These are phyloP conservation scores for Phallusia fumigata DNA, from an alignment of 23 tunicate genomes.

Conservation along the genomic window DNA sequence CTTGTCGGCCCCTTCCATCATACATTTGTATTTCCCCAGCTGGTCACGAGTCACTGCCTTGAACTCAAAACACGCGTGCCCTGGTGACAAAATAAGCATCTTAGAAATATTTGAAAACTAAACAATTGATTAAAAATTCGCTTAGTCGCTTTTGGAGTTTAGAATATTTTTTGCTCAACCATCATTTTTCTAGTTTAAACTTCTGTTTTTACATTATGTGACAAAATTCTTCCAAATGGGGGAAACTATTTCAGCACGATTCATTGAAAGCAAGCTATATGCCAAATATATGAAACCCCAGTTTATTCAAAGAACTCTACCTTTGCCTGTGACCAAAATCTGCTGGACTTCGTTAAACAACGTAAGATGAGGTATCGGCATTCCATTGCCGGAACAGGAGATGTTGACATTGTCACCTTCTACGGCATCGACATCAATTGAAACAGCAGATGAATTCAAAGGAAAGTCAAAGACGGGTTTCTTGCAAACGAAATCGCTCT, in stretches of 20 bases:
- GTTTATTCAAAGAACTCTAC: too few relatives aligned
- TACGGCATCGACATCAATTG: neutral
- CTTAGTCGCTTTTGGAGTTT: too few relatives aligned
- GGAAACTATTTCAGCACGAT: too few relatives aligned
- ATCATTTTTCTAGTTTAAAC: too few relatives aligned
- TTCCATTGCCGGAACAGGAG: neutral
- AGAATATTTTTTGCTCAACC: too few relatives aligned
- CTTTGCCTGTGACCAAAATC: neutral
- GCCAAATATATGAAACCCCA: too few relatives aligned
- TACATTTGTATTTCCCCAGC: conserved; percentile 1
- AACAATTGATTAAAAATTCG: too few relatives aligned
- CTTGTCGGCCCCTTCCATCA: neutral
- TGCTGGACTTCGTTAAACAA: neutral
- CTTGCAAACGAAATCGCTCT: neutral
- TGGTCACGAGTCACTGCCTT: conserved; percentile 10
- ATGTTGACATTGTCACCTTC: neutral
- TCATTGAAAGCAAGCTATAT: too few relatives aligned
- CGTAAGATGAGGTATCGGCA: neutral
- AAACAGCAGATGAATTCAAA: neutral
- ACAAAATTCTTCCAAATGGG: too few relatives aligned
- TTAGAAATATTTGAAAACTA: neutral
- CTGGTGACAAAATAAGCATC: neutral
- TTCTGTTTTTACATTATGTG: too few relatives aligned
- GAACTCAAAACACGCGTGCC: neutral
- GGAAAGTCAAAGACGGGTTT: neutral